Conservation (phyloP, 2,888 invertebrate genomes). For the Aphidoletes aphidimyza region DNA sequence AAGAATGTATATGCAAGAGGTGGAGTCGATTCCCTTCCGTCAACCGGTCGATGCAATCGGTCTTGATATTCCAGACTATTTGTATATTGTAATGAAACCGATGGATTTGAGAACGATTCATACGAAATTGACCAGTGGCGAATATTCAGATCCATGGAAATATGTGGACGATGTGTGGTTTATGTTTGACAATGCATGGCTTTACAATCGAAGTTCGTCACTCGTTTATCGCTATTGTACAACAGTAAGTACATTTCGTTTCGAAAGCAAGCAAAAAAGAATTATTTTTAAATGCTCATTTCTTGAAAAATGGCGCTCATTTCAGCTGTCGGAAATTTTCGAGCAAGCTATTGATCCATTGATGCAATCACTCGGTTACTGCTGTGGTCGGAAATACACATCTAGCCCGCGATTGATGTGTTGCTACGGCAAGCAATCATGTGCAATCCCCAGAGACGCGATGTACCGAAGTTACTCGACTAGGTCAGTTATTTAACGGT, state of each 20-base stretch:
- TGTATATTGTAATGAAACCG: constrained; percentile 94
- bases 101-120: constrained; percentile 98
- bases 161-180: constrained; percentile 99
- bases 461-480: constrained; percentile 99
- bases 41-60: constrained; percentile 95
- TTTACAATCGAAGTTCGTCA: constrained; percentile 98
- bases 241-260: constrained; percentile 78
- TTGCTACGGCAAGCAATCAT: constrained; percentile 97
- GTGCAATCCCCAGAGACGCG: constrained; percentile 97
- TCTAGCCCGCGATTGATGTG: constrained; percentile 99
- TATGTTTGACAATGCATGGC: constrained; percentile 99
- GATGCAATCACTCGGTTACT: constrained; percentile 98
- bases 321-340: constrained; percentile 95
- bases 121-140: constrained; percentile 89
- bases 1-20: constrained; percentile 91
- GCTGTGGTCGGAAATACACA: constrained; percentile 97
- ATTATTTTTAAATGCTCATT: background rate
- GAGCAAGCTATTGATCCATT: constrained; percentile 98
- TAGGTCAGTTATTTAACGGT: constrained; percentile 73
- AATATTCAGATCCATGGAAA: constrained; percentile 98
- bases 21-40: constrained; percentile 95
- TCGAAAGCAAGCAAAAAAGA: too few relatives aligned
- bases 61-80: constrained; percentile 94
- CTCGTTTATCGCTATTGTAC: constrained; percentile 97
- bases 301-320: background rate